Evolutionary conservation across 2,888 invertebrate genomes (phyloP).

Genomic region (Cylloceria caligata): DNA sequence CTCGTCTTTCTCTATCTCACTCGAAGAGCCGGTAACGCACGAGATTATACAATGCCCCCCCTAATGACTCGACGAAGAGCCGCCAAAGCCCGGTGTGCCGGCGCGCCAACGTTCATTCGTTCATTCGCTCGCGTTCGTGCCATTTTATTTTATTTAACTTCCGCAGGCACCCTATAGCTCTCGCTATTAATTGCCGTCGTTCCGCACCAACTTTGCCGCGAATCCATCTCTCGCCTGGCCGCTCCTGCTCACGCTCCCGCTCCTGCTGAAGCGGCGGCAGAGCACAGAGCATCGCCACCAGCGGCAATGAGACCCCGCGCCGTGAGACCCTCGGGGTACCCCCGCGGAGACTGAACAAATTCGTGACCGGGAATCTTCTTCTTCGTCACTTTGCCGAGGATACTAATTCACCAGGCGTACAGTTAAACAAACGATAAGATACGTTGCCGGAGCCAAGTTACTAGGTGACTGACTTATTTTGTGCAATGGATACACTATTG

Average conservation of each 20-base stretch:
- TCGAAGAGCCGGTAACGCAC: constrained; percentile 75
- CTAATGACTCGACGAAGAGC: constrained; percentile 82
- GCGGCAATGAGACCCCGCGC: constrained; percentile 42
- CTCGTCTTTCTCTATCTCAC: constrained; percentile 52
- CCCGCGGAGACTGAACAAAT: constrained; percentile 42
- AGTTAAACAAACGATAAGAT: constrained; percentile 22
- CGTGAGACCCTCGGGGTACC: constrained; percentile 62
- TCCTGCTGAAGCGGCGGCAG: constrained; percentile 43
- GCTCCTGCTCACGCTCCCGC: constrained; percentile 44
- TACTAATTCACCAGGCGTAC: constrained; percentile 53
- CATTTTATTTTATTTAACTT: constrained; percentile 82
- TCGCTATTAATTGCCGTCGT: constrained; percentile 83
- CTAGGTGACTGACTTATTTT: not conserved
- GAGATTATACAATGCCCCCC: constrained; percentile 80
- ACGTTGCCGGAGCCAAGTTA: not conserved
- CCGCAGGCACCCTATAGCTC: constrained; percentile 83
- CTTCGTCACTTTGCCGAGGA: constrained; percentile 48
- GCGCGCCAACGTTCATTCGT: constrained; percentile 47
- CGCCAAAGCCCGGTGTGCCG: constrained; percentile 79
- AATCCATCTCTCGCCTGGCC: constrained; percentile 77
- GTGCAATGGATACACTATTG: no score
- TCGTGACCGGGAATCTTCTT: constrained; percentile 40
- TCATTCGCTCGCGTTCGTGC: constrained; percentile 69
- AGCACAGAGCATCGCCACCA: constrained; percentile 39
- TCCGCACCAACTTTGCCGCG: constrained; percentile 81